Evolutionary conservation across 2,113 vertebrate species (phyloP).

Genomic region (Poecile atricapillus): DNA sequence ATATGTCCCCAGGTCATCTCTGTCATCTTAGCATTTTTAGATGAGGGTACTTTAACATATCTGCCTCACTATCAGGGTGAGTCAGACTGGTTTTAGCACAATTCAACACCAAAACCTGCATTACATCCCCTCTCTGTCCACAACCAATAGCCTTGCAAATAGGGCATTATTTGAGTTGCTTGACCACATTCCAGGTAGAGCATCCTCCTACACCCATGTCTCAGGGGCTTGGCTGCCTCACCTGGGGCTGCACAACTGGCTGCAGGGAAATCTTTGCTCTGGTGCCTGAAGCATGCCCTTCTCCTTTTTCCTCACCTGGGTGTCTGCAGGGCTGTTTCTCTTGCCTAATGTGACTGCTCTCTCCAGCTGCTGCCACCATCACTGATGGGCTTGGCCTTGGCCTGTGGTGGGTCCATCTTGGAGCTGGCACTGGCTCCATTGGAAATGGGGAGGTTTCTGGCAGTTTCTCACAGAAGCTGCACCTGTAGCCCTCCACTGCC

Average conservation of each 20-base stretch:
- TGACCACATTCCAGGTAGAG: not conserved
- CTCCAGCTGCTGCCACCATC: not conserved
- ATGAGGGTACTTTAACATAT: not conserved
- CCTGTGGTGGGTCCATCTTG: not conserved
- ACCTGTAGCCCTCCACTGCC: not conserved
- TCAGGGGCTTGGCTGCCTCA: not conserved
- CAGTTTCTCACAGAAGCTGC: not conserved
- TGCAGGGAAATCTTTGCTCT: not conserved
- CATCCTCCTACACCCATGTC: not conserved
- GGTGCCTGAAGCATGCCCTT: accelerated
- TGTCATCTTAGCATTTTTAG: not conserved
- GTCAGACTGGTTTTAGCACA: not conserved
- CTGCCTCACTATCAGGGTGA: not conserved
- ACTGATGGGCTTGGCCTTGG: not conserved
- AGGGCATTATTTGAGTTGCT: not conserved
- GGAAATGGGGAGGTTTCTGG: not conserved
- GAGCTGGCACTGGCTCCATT: not conserved
- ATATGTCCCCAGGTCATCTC: not conserved
- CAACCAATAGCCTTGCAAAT: not conserved
- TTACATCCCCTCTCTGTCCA: not conserved
- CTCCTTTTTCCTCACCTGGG: not conserved
- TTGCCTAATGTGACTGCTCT: not conserved
- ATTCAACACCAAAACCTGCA: not conserved
- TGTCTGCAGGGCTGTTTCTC: not conserved
- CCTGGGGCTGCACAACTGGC: not conserved